Evolutionary conservation across 2,113 vertebrate species (phyloP).

Genomic region (Camelus dromedarius): DNA sequence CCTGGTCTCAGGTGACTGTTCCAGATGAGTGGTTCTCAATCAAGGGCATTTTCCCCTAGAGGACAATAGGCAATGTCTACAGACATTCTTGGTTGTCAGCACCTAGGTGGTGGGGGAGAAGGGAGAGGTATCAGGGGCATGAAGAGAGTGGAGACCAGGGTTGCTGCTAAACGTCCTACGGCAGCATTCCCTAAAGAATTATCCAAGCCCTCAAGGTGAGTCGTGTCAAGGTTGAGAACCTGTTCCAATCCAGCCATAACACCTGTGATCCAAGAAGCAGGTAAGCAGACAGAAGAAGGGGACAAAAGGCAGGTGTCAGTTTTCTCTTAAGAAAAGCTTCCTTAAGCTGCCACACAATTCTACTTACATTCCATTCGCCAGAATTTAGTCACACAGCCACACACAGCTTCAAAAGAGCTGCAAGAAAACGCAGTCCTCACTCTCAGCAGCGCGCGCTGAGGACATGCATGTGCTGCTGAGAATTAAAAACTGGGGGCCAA

Average conservation of each 20-base stretch:
- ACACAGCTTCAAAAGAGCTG: not conserved
- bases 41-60: not conserved
- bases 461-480: not conserved
- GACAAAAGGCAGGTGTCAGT: not conserved
- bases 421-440: not conserved
- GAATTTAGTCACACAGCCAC: not conserved
- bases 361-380: not conserved
- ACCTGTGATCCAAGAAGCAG: not conserved
- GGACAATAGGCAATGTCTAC: not conserved
- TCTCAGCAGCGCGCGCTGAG: not conserved
- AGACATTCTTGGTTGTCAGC: not conserved
- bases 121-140: not conserved
- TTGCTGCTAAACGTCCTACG: no score
- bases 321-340: not conserved
- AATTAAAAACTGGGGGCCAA: not conserved
- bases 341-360: not conserved
- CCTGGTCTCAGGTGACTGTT: not conserved
- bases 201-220: not conserved
- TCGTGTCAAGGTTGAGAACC: not conserved
- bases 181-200: not conserved
- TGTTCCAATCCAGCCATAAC: not conserved
- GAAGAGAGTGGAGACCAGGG: not conserved
- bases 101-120: not conserved
- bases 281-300: not conserved
- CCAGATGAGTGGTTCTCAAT: not conserved